Conservation (phyloP, 2,113 vertebrate genomes). For the Hassar affinis region DNA sequence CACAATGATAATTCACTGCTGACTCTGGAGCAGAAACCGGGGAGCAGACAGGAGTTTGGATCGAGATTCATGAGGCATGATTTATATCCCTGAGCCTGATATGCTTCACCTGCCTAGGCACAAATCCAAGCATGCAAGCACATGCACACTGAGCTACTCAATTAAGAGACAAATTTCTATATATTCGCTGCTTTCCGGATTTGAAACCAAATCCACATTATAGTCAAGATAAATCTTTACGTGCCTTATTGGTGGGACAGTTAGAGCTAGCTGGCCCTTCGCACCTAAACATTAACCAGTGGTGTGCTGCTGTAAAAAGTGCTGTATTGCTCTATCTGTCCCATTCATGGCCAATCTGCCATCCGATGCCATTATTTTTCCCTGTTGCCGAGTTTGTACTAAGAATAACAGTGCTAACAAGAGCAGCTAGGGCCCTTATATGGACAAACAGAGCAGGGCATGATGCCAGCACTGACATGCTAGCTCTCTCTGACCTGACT, state of each 20-base stretch:
- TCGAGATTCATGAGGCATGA: neutral
- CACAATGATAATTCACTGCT: slow-evolving; percentile 15
- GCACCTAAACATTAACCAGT: slow-evolving; percentile 11
- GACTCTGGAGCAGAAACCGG: neutral
- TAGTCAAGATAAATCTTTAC: neutral
- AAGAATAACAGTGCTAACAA: slow-evolving; percentile 54
- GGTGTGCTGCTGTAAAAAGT: too few relatives aligned
- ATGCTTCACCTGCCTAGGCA: slow-evolving; percentile 11
- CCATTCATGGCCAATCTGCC: slow-evolving; percentile 36
- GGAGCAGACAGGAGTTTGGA: slow-evolving; percentile 21
- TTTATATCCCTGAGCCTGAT: slow-evolving; percentile 26
- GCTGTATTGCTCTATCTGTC: neutral
- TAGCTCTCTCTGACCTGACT: slow-evolving; percentile 20
- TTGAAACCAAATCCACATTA: neutral
- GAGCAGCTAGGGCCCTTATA: slow-evolving; percentile 39
- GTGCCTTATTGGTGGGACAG: neutral
- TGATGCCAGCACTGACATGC: slow-evolving; percentile 29
- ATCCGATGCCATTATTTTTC: slow-evolving; percentile 44
- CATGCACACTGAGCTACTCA: neutral
- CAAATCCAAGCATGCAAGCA: neutral
- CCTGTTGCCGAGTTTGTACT: slow-evolving; percentile 15
- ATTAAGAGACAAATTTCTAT: too few relatives aligned
- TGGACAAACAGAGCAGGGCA: slow-evolving; percentile 38
- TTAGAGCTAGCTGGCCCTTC: neutral
- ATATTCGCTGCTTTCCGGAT: neutral